Conservation (phyloP, 1,140 invertebrate species). For the Mercenaria mercenaria region DNA sequence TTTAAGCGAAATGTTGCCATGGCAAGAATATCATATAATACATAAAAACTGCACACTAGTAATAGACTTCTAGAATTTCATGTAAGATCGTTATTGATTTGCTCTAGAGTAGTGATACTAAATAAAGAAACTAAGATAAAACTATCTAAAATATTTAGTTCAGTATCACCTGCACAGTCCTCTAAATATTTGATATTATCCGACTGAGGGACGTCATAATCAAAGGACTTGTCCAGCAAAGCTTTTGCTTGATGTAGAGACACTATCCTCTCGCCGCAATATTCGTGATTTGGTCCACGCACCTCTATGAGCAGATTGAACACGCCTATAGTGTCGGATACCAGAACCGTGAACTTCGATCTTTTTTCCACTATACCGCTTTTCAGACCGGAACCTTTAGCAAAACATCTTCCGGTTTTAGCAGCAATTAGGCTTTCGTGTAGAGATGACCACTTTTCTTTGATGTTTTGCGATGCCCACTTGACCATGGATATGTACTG, state of each 20-base stretch:
- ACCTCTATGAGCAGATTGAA: conserved; percentile 80
- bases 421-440: conserved; percentile 41
- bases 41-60: no score
- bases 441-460: conserved; percentile 59
- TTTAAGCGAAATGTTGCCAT: no score
- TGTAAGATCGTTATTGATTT: no score
- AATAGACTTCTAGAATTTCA: no score
- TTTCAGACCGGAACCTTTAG: conserved; percentile 74
- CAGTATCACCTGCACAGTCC: conserved; percentile 68
- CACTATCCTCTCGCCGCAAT: conserved; percentile 78
- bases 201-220: not conserved
- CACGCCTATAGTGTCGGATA: conserved; percentile 72
- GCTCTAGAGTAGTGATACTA: no score
- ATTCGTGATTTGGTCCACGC: conserved; percentile 78
- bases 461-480: conserved; percentile 75
- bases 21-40: no score
- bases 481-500: conserved; percentile 80
- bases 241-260: conserved; percentile 68
- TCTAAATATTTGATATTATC: conserved; percentile 67
- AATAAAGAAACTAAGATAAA: no score
- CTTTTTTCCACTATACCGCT: conserved; percentile 79
- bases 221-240: conserved; percentile 40
- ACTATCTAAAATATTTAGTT: no score
- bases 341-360: conserved; percentile 80
- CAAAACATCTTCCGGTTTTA: conserved; percentile 19